These are phyloP conservation scores for Pyrrhosoma nymphula DNA, from an alignment of 2,888 invertebrate species.

Conservation along the genomic window DNA sequence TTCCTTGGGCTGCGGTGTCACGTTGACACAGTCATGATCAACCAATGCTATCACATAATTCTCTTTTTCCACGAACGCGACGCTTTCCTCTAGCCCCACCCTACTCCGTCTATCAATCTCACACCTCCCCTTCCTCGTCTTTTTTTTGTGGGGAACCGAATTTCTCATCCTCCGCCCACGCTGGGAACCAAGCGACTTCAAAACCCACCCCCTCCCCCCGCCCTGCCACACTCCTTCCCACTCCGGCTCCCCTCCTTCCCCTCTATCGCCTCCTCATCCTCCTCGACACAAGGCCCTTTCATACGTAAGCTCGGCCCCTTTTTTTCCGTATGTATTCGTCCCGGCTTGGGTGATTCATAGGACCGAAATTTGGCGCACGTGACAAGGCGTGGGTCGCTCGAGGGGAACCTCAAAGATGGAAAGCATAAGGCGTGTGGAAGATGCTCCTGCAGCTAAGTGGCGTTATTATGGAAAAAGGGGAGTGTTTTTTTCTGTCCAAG, in stretches of 20 bases:
- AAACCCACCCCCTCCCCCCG: neutral
- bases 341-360: slow-evolving; percentile 54
- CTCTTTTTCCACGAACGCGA: no score
- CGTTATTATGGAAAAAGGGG: slow-evolving; percentile 55
- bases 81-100: no score
- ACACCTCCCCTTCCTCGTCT: no score
- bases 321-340: slow-evolving; percentile 43
- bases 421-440: slow-evolving; percentile 30
- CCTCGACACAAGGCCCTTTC: neutral
- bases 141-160: no score
- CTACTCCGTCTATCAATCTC: no score
- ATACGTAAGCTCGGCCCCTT: neutral
- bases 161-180: no score
- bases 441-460: slow-evolving; percentile 60
- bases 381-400: neutral
- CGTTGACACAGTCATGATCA: no score
- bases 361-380: slow-evolving; percentile 62
- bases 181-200: no score
- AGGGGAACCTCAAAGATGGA: slow-evolving; percentile 42
- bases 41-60: no score
- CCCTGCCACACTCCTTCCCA: neutral
- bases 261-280: neutral
- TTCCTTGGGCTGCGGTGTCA: no score
- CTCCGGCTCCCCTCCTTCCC: neutral
- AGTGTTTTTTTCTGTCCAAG: neutral